Base-by-base conservation (phyloP, 2,888 invertebrate species). In the Temnothorax rugatulus region DNA sequence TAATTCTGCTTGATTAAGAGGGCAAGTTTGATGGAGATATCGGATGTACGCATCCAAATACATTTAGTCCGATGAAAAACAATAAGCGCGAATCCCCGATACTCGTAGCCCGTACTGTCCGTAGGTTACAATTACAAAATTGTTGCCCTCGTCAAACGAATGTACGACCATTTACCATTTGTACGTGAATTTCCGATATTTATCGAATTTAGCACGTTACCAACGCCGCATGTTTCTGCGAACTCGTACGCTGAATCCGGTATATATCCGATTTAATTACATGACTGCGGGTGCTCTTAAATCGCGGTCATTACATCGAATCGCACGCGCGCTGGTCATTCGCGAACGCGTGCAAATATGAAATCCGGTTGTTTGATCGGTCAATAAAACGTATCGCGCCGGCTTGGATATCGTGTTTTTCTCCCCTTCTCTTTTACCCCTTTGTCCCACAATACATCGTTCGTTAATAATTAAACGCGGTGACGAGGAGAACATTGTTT, bases 391-490 rank as follows among this genome's bases (percentile, higher is more conserved):
- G 68, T 87, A 76, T 64, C 64, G 38, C 68, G 69, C 57, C 74
- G 61, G 69, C 66, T 15, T 63, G 84, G 59, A 59, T 64, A 61
- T 69, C 61, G 83, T 77, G 69, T 21, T 64, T 64, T 64, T 38
- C 21, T 38, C n/a, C 5, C 21, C 63, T 13, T 41, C 7, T 21
- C 3, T 1, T n/a, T 1, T 5, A 4, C 11, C 41, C 77, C 47
- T 52, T 74, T 18, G 9, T 7, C 11, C 8, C 34, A 21, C n/a
- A 29, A n/a, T 75, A 34, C 44, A 47, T 44, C 88, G 79, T 84
- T 38, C 88, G 79, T 84, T 92, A 90, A 90, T 90, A 90, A 90
- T 90, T 90, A 90, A 91, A 92, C 90, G 88, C 89, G 68, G 64
- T 75, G 84, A 63, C 87, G 84, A 88, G 89, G 84, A 86, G 82